Evolutionary conservation across 2,113 vertebrate species (phyloP).

Genomic region (Cynocephalus volans): DNA sequence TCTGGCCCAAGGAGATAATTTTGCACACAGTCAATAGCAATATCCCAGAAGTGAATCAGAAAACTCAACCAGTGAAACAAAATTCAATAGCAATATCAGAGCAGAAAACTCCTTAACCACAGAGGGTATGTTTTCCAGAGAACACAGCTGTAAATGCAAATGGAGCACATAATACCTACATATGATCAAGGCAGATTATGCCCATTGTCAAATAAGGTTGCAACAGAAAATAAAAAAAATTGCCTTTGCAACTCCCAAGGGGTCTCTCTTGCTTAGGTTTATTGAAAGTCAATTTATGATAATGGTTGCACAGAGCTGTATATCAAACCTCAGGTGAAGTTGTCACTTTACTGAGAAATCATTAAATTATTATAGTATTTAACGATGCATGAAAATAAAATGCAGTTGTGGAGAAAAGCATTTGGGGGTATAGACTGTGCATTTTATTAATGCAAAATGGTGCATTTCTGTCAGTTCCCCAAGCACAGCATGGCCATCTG

Average conservation of each 20-base stretch:
- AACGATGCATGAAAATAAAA: constrained; percentile 75
- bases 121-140: constrained; percentile 78
- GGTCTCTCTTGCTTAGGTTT: constrained; percentile 67
- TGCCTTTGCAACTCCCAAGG: constrained; percentile 34
- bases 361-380: constrained; percentile 82
- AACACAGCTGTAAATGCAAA: constrained; percentile 71
- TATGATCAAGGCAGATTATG: constrained; percentile 61
- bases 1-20: constrained; percentile 82
- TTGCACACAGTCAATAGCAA: constrained; percentile 82
- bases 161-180: background rate
- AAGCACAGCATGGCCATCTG: constrained; percentile 62
- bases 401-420: constrained; percentile 47
- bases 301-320: constrained; percentile 70
- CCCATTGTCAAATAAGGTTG: background rate
- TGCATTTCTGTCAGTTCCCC: constrained; percentile 50
- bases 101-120: constrained; percentile 78
- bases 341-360: constrained; percentile 77
- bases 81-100: constrained; percentile 81
- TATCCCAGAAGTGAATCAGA: constrained; percentile 78
- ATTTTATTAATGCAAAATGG: constrained; percentile 53
- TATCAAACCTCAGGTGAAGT: constrained; percentile 71
- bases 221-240: constrained; percentile 45
- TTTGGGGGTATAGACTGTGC: background rate
- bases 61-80: constrained; percentile 78
- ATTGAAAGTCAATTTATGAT: constrained; percentile 77